Evolutionary conservation across 2,113 vertebrate genomes (phyloP).

Genomic region (Potamarius usumacintae): DNA sequence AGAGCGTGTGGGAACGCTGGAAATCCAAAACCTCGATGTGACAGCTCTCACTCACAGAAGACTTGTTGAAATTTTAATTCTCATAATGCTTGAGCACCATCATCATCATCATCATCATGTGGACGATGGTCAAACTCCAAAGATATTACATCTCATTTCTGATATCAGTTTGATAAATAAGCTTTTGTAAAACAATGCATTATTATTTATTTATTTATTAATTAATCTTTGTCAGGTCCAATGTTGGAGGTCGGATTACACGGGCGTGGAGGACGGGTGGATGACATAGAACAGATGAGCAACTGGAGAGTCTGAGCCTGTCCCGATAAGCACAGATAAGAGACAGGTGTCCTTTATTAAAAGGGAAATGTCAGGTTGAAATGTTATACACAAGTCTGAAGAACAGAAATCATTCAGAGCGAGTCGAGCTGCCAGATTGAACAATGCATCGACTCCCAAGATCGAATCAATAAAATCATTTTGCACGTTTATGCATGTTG

Average conservation of each 20-base stretch:
- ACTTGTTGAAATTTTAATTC: constrained; percentile 84
- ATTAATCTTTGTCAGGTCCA: background rate
- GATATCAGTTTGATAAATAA: constrained; percentile 57
- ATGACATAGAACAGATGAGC: background rate
- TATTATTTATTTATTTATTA: background rate
- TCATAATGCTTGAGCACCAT: constrained; percentile 65
- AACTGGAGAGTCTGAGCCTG: background rate
- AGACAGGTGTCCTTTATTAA: constrained; percentile 5
- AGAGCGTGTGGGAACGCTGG: constrained; percentile 74
- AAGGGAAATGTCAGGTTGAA: background rate
- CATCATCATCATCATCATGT: constrained; percentile 64
- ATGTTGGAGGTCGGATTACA: background rate
- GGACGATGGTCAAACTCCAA: constrained; percentile 75
- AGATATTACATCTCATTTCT: constrained; percentile 68
- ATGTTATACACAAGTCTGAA: background rate
- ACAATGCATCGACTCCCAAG: background rate
- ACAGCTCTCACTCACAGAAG: constrained; percentile 68
- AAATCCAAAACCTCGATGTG: constrained; percentile 71
- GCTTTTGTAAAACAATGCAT: background rate
- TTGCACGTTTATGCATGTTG: background rate
- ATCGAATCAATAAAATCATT: background rate
- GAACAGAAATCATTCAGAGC: background rate
- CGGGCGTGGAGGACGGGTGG: background rate
- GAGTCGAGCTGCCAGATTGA: background rate
- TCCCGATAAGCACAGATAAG: background rate